These are phyloP conservation scores for Caenorhabditis sp. DNA, from an alignment of 2,888 invertebrate species.

Conservation along the genomic window DNA sequence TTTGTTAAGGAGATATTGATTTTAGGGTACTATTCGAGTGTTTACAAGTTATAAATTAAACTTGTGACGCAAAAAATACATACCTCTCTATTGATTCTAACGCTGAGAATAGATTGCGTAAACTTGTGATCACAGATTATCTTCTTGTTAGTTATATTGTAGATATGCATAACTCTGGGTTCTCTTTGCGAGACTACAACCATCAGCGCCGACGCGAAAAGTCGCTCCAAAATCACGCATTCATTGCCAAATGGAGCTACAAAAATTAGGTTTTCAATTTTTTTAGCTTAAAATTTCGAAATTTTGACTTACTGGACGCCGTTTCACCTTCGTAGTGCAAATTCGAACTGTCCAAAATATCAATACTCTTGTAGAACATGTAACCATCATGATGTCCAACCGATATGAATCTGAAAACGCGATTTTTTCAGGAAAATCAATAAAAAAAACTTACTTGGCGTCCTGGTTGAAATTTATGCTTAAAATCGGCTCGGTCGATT, in stretches of 20 bases:
- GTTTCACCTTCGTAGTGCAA: conserved; percentile 40
- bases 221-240: conserved; percentile 80
- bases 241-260: conserved; percentile 25
- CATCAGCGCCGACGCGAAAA: conserved; percentile 95
- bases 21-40: neutral
- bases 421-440: neutral
- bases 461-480: conserved; percentile 92
- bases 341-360: conserved; percentile 74
- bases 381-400: conserved; percentile 91
- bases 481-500: conserved; percentile 13
- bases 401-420: conserved; percentile 79
- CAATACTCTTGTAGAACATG: conserved; percentile 85
- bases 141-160: conserved; percentile 84
- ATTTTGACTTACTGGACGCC: conserved; percentile 14
- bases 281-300: neutral
- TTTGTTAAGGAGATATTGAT: neutral
- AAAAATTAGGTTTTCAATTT: conserved; percentile 6
- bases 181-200: conserved; percentile 87
- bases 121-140: conserved; percentile 91
- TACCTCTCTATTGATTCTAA: conserved; percentile 91
- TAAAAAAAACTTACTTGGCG: conserved; percentile 80
- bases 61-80: conserved; percentile 71
- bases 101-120: conserved; percentile 92
- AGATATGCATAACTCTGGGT: conserved; percentile 89
- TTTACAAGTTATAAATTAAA: neutral